Conservation (phyloP, 2,888 invertebrate species). For the Chrysina gloriosa region DNA sequence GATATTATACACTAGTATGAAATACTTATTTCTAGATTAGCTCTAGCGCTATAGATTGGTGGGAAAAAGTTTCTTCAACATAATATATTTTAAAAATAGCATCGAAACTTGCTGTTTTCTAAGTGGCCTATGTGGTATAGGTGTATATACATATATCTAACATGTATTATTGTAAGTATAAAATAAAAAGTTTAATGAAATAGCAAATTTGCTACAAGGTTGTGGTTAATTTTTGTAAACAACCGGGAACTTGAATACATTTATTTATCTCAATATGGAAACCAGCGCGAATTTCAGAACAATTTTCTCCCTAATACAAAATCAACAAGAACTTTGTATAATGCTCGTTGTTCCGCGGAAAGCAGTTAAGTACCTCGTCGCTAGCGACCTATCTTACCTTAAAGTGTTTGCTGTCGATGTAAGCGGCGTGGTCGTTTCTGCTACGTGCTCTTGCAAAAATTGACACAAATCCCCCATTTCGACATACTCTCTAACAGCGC, state of each 20-base stretch:
- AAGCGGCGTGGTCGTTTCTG: conserved; percentile 75
- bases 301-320: conserved; percentile 24
- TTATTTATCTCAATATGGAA: neutral
- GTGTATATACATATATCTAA: no score
- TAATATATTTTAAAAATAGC: no score
- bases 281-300: neutral
- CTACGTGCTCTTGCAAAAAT: conserved; percentile 83
- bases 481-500: conserved; percentile 81
- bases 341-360: neutral
- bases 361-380: conserved; percentile 20
- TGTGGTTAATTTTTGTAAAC: neutral
- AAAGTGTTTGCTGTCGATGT: conserved; percentile 75
- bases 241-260: neutral
- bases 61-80: no score
- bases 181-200: conserved; percentile 2
- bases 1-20: no score
- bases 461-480: conserved; percentile 86
- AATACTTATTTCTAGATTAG: no score
- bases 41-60: no score
- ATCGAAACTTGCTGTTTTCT: no score
- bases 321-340: conserved; percentile 26
- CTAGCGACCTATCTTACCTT: conserved; percentile 68
- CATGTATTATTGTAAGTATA: no score
- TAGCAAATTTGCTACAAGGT: no score
- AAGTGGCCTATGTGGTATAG: no score